Evolutionary conservation across 1,140 invertebrate genomes (phyloP).

Genomic region (Papilio polyxenes): DNA sequence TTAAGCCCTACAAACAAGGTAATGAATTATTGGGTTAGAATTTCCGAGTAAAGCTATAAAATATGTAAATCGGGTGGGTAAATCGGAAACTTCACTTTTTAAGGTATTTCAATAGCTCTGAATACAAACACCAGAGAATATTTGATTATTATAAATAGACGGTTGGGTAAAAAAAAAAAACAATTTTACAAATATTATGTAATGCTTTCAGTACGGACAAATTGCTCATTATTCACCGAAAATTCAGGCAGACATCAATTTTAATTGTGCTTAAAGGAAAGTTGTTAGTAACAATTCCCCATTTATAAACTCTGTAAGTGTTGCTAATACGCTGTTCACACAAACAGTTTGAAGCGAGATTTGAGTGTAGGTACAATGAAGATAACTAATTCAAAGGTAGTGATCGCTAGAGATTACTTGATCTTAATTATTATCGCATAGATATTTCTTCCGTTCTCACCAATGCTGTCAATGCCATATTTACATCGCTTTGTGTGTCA

Average conservation of each 20-base stretch:
- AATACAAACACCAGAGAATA: not conserved
- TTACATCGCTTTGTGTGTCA: not conserved
- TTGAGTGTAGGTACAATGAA: not conserved
- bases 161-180: not conserved
- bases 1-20: not conserved
- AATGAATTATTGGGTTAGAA: not conserved
- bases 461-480: no score
- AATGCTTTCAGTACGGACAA: not conserved
- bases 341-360: not conserved
- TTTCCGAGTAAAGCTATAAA: no score
- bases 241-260: slow-evolving; percentile 29
- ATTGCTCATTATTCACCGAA: slow-evolving; percentile 19
- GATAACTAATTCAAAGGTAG: not conserved
- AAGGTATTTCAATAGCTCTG: not conserved
- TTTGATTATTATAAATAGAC: not conserved
- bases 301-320: slow-evolving; percentile 18
- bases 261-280: slow-evolving; percentile 29
- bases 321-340: slow-evolving; percentile 14
- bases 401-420: not conserved
- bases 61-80: no score
- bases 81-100: not conserved
- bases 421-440: no score
- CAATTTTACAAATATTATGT: not conserved
- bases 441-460: no score
- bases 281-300: slow-evolving; percentile 25